Percentiles rank a stretch among this genome's conserved stretches.
Conservation (phyloP, 2,113 vertebrate genomes). For the Sturnus vulgaris region DNA sequence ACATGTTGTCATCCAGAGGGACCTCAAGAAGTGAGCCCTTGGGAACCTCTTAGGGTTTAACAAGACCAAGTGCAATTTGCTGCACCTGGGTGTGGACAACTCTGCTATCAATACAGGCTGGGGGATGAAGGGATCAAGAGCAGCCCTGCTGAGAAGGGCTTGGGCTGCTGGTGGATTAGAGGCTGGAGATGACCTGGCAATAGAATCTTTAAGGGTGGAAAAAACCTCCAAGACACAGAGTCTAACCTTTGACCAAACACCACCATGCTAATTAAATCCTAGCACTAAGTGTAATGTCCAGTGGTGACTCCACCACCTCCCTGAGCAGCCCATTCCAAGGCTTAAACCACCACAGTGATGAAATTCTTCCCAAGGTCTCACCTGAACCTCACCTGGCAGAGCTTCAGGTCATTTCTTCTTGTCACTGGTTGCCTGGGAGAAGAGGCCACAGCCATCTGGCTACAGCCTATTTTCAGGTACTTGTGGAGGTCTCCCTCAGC, state of each 20-base stretch:
- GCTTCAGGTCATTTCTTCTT: not conserved
- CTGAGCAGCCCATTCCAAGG: not conserved
- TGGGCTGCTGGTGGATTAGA: not conserved
- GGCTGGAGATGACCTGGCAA: not conserved
- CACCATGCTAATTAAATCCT: not conserved
- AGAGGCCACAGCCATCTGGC: not conserved
- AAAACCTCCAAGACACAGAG: not conserved
- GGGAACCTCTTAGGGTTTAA: not conserved
- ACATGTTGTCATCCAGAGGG: fast-evolving
- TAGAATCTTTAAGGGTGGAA: not conserved
- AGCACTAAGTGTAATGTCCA: not conserved
- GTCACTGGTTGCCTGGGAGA: not conserved
- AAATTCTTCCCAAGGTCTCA: not conserved
- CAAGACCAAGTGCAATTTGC: not conserved
- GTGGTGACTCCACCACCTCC: not conserved
- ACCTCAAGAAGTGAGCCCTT: not conserved
- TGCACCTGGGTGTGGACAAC: not conserved
- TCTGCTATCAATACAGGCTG: not conserved
- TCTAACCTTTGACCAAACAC: not conserved
- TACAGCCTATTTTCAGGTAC: not conserved
- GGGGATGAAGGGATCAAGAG: fast-evolving
- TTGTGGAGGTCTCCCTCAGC: not conserved
- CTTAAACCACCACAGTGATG: not conserved
- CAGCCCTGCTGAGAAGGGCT: not conserved
- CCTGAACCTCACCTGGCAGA: not conserved